Conservation (phyloP, 2,888 invertebrate species). For the Ornithoptera alexandrae region DNA sequence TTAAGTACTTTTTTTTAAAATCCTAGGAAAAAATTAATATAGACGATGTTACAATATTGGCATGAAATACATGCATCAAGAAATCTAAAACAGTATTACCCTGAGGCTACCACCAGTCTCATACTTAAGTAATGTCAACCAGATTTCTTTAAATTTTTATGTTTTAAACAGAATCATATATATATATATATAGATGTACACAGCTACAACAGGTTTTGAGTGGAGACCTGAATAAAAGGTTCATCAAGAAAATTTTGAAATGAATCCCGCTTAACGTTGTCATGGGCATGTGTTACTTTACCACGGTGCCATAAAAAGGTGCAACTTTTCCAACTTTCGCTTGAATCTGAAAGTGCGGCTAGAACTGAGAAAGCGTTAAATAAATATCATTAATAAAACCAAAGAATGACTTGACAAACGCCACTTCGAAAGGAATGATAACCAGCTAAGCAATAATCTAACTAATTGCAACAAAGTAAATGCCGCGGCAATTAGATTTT, state of each 20-base stretch:
- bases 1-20: too few species aligned
- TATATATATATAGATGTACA: too few species aligned
- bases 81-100: slow-evolving; percentile 17
- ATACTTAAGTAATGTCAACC: too few species aligned
- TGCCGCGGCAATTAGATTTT: neutral
- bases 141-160: too few species aligned
- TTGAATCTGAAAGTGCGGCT: slow-evolving; percentile 1
- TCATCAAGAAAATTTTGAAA: too few species aligned
- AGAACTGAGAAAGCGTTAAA: slow-evolving; percentile 15
- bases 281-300: slow-evolving; percentile 29
- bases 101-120: slow-evolving; percentile 5
- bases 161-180: too few species aligned
- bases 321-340: slow-evolving; percentile 31
- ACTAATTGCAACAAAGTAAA: neutral
- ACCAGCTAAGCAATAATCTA: neutral
- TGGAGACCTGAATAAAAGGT: too few species aligned
- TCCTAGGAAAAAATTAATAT: too few species aligned
- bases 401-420: neutral
- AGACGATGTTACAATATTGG: neutral
- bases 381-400: neutral
- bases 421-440: neutral
- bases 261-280: neutral
- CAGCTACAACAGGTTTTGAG: too few species aligned
- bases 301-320: slow-evolving; percentile 35
- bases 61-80: neutral